Percentiles rank a stretch among this genome's conserved stretches.
Conservation (phyloP, 1,140 invertebrate genomes). For the Scaptomyza pallida region DNA sequence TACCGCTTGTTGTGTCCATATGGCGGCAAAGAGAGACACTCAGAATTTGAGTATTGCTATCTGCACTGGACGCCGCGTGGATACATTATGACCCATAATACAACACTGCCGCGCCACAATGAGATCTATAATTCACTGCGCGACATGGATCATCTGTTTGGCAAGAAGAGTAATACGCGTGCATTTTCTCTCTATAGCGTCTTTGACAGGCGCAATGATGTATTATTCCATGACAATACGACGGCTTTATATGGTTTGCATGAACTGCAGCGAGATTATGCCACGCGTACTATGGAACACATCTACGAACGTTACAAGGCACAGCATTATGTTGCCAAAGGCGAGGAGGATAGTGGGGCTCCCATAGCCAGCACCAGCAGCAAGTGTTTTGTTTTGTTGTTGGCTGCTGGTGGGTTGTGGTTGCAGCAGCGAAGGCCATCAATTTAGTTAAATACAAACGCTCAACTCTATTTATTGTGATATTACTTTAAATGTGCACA, state of each 20-base stretch:
- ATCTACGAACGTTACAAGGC: constrained; percentile 68
- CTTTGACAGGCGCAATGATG: constrained; percentile 86
- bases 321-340: constrained; percentile 51
- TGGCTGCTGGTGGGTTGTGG: constrained; percentile 10
- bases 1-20: constrained; percentile 85
- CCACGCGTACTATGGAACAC: constrained; percentile 69
- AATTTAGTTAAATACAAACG: constrained; percentile 39
- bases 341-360: constrained; percentile 18
- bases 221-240: constrained; percentile 89
- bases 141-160: constrained; percentile 88
- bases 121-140: constrained; percentile 88
- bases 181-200: constrained; percentile 88
- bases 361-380: neutral
- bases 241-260: constrained; percentile 84
- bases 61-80: constrained; percentile 89
- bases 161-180: constrained; percentile 86
- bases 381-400: constrained; percentile 15
- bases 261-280: constrained; percentile 81
- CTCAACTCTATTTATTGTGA: constrained; percentile 74
- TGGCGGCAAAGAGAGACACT: constrained; percentile 79
- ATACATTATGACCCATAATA: constrained; percentile 86
- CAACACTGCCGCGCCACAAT: constrained; percentile 85
- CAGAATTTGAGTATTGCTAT: constrained; percentile 86
- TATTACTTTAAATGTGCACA: constrained; percentile 67
- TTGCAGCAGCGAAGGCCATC: neutral